These are phyloP conservation scores for Polydrusus pterygomalis DNA, from an alignment of 2,888 invertebrate genomes.

Conservation along the genomic window DNA sequence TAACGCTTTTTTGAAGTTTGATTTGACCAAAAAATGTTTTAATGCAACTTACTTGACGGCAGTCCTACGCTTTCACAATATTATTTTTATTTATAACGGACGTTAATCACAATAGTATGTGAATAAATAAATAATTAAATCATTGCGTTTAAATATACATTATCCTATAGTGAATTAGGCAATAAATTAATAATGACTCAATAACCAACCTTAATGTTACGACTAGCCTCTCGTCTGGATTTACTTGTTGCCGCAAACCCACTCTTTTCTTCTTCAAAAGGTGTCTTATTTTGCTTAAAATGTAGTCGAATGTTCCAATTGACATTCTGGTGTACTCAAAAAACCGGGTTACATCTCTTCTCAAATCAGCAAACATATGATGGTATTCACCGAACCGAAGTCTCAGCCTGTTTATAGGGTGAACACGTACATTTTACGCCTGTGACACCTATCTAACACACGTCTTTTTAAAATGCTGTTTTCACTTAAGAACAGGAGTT, in stretches of 20 bases:
- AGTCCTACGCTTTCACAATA: too few species aligned
- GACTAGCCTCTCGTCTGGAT: background rate
- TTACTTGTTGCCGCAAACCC: background rate
- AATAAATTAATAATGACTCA: too few species aligned
- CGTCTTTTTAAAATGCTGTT: background rate
- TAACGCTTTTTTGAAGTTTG: too few species aligned
- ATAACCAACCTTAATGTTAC: background rate
- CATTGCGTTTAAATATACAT: too few species aligned
- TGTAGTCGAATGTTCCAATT: background rate
- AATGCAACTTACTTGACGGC: too few species aligned
- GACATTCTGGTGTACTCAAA: slow-evolving; percentile 3
- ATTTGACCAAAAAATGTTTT: too few species aligned
- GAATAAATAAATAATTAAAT: too few species aligned
- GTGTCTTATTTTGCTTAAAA: slow-evolving; percentile 4
- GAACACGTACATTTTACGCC: background rate
- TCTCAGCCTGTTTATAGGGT: background rate
- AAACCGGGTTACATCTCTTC: background rate
- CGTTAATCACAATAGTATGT: too few species aligned
- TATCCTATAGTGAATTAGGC: too few species aligned
- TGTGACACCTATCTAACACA: background rate
- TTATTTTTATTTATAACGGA: too few species aligned
- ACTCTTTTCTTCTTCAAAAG: too few species aligned
- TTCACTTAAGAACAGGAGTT: background rate
- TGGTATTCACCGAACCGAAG: background rate
- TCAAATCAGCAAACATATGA: background rate